A percentile compares a stretch with the other conserved stretches of the same genome.
Evolutionary conservation across 2,113 vertebrate genomes (phyloP).

Genomic region (Morone chrysops): DNA sequence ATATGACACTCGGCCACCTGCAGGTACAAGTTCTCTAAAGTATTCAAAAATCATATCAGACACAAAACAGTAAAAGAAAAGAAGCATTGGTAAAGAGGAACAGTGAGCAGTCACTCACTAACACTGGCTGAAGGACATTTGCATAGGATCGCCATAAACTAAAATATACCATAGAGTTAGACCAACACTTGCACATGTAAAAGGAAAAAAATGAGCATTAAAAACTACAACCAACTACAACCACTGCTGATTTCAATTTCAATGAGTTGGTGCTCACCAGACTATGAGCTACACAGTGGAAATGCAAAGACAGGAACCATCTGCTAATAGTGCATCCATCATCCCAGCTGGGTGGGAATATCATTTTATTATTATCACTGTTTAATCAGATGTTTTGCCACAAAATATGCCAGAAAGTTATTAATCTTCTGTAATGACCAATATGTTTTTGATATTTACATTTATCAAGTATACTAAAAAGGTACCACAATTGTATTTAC

Average conservation of each 20-base stretch:
- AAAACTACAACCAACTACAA: background rate
- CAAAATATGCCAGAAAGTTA: background rate
- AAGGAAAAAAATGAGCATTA: background rate
- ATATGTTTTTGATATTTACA: background rate
- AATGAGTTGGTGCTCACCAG: background rate
- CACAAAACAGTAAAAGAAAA: background rate
- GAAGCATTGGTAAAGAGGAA: background rate
- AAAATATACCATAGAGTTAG: background rate
- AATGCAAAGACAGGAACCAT: background rate
- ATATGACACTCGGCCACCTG: background rate
- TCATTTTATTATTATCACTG: background rate
- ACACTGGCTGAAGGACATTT: background rate
- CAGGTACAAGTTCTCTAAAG: background rate
- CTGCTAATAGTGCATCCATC: background rate
- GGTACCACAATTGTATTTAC: background rate
- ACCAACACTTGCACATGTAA: background rate
- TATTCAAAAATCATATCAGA: background rate
- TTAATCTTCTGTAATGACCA: background rate
- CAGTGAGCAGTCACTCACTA: background rate
- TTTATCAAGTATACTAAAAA: background rate
- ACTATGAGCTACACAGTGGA: background rate
- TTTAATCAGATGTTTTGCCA: background rate
- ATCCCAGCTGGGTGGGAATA: background rate
- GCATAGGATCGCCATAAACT: background rate
- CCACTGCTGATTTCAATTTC: background rate